Percentiles rank a stretch among this genome's conserved stretches.
Conservation (phyloP, 2,888 invertebrate species). For the Perithous albicinctus region DNA sequence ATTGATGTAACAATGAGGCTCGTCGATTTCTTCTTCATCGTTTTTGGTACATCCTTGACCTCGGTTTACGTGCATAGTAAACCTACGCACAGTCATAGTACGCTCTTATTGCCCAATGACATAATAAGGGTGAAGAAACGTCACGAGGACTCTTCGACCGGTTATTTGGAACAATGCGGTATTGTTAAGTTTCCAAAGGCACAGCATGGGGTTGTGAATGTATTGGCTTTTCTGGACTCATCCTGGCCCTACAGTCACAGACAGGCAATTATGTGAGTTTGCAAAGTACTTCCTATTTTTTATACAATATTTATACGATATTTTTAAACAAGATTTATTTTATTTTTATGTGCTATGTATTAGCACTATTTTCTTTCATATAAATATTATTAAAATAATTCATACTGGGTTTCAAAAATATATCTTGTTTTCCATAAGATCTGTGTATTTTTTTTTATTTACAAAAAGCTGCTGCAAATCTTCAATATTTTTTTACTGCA, state of each 20-base stretch:
- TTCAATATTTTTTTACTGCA: background rate
- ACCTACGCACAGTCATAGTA: slow-evolving; percentile 20
- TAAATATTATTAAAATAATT: too few relatives aligned
- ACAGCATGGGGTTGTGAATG: slow-evolving; percentile 76
- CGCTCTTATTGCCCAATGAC: slow-evolving; percentile 14
- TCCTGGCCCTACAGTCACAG: slow-evolving; percentile 79
- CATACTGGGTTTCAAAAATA: too few relatives aligned
- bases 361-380: too few relatives aligned
- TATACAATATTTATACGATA: too few relatives aligned
- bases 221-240: slow-evolving; percentile 79
- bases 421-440: too few relatives aligned
- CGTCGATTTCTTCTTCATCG: slow-evolving; percentile 47
- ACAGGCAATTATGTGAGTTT: slow-evolving; percentile 80
- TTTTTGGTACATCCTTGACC: slow-evolving; percentile 32
- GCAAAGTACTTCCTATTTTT: background rate
- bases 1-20: slow-evolving; percentile 37
- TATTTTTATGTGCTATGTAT: too few relatives aligned
- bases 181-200: slow-evolving; percentile 72
- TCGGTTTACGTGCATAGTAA: slow-evolving; percentile 46
- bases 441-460: too few relatives aligned
- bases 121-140: slow-evolving; percentile 53
- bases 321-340: too few relatives aligned
- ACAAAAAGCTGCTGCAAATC: too few relatives aligned
- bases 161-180: slow-evolving; percentile 76
- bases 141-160: slow-evolving; percentile 50